Evolutionary conservation across 2,888 invertebrate genomes (phyloP), one percentile per base, ranked within the genome.

Genomic region (Drosophila paramelanica): DNA sequence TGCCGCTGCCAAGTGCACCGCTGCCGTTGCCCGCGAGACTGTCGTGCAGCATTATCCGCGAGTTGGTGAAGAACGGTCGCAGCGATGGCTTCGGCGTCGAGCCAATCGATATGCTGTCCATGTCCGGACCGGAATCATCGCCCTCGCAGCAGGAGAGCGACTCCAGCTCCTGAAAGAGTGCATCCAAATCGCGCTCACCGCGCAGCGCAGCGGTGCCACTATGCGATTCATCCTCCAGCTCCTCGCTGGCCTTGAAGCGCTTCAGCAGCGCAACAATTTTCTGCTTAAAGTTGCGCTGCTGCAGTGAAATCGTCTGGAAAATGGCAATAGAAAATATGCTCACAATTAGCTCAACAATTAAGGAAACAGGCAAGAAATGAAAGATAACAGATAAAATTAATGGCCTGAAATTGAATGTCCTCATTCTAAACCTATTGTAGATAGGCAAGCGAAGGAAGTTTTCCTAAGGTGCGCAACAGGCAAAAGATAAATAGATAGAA

Each of bases 31-130:
- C 81, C 5, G 75, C 58, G 57, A 87, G 83, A 77, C 90, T 92
- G 73, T 93, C 93, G 72, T 94, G 94, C 68, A 95, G 93, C 81
- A 97, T 95, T 80, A 96, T 97, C 77, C 96, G 94, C 79, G 97
- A 97, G 92, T 97, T 97, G 90, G 98, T 97, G 93, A 98, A 98
- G 93, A 98, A 98, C 5, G 98, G 98, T 90, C 98, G 94, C 76
- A 99, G 93, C 79, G 98, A 98, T 47, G 99, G 99, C 92, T 99
- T 99, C 17, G 99, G 99, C 47, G 98, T 98, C 80, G 98, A 99
- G 73, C 97, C 97, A 90, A 99, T 97, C 91, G 98, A 98, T 94
- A 99, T 96, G 55, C 98, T 98, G 93, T 99, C 99, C 93, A 96
- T 94, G 90, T 98, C 98, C 7, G 97, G 98, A 0, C 97, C 98